These are phyloP conservation scores for Porites rus DNA, from an alignment of 92 coral and sea anemone genomes.

Conservation along the genomic window DNA sequence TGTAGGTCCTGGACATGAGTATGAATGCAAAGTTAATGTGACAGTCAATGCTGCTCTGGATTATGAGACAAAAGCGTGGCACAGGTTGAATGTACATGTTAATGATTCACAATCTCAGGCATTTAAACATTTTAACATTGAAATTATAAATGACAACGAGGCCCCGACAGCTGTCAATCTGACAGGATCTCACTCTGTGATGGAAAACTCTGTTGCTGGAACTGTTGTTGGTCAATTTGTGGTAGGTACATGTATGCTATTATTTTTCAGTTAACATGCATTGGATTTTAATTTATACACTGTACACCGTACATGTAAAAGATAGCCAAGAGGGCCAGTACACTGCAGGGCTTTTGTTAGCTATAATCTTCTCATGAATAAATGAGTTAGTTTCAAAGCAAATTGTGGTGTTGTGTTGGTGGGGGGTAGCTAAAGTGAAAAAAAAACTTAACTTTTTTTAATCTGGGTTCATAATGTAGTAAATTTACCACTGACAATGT, in stretches of 20 bases:
- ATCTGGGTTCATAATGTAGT: too few relatives aligned
- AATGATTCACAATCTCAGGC: conserved; percentile 75
- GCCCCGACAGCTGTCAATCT: conserved; percentile 70
- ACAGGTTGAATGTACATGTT: conserved; percentile 67
- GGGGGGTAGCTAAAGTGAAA: too few relatives aligned
- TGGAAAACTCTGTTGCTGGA: conserved; percentile 77
- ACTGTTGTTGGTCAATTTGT: conserved; percentile 78
- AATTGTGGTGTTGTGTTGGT: too few relatives aligned
- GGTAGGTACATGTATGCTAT: conserved; percentile 53
- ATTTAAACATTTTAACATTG: conserved; percentile 61
- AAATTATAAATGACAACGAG: conserved; percentile 82
- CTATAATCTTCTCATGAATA: too few relatives aligned
- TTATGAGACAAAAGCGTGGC: conserved; percentile 67
- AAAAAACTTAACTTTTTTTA: too few relatives aligned
- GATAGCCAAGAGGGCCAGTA: too few relatives aligned
- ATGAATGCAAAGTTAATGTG: conserved; percentile 68
- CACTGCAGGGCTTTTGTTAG: too few relatives aligned
- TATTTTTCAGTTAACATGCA: too few relatives aligned
- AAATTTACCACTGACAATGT: too few relatives aligned
- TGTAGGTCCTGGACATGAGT: conserved; percentile 49
- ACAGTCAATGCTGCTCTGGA: conserved; percentile 77
- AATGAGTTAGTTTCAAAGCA: too few relatives aligned
- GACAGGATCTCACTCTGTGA: conserved; percentile 63
- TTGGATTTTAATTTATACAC: too few relatives aligned
- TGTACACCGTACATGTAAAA: too few relatives aligned